A percentile compares a stretch with the other conserved stretches of the same genome.
Conservation (phyloP, 2,888 invertebrate genomes). For the Troides aeacus region DNA sequence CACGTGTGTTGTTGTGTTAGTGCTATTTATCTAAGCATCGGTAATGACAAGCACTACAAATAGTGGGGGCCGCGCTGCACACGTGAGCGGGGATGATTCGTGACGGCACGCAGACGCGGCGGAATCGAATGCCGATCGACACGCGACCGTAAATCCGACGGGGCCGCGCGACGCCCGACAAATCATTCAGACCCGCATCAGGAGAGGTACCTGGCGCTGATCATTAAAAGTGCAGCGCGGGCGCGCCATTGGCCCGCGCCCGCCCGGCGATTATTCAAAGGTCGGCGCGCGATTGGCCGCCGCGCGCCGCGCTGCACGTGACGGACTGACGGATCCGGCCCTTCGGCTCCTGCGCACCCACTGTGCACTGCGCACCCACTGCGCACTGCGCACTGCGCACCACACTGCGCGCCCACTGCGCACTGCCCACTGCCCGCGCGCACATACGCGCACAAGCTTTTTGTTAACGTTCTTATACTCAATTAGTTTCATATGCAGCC, state of each 20-base stretch:
- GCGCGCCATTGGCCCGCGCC: slow-evolving; percentile 63
- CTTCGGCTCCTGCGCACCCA: slow-evolving; percentile 69
- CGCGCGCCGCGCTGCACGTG: slow-evolving; percentile 65
- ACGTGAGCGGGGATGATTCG: slow-evolving; percentile 42
- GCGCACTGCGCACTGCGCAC: no score
- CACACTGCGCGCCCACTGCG: no score
- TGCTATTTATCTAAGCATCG: slow-evolving; percentile 14
- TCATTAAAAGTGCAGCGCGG: slow-evolving; percentile 67
- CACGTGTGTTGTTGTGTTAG: not conserved
- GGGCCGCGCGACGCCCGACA: slow-evolving; percentile 61
- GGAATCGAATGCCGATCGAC: slow-evolving; percentile 42
- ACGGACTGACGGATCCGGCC: slow-evolving; percentile 76
- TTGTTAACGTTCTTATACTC: slow-evolving; percentile 24
- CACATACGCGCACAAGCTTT: slow-evolving; percentile 23
- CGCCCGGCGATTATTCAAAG: slow-evolving; percentile 78
- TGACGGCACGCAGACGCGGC: slow-evolving; percentile 46
- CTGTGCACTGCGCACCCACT: no score
- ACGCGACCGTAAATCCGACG: slow-evolving; percentile 70
- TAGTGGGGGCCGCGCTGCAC: slow-evolving; percentile 25
- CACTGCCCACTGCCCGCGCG: slow-evolving; percentile 1
- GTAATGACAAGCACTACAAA: slow-evolving; percentile 23
- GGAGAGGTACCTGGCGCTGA: slow-evolving; percentile 64
- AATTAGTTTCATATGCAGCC: slow-evolving; percentile 19
- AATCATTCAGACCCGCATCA: slow-evolving; percentile 72
- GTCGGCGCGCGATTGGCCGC: slow-evolving; percentile 63